phyloP scores from a whole-genome alignment of 2,888 invertebrate species.

The Bedellia somnulentella region DNA sequence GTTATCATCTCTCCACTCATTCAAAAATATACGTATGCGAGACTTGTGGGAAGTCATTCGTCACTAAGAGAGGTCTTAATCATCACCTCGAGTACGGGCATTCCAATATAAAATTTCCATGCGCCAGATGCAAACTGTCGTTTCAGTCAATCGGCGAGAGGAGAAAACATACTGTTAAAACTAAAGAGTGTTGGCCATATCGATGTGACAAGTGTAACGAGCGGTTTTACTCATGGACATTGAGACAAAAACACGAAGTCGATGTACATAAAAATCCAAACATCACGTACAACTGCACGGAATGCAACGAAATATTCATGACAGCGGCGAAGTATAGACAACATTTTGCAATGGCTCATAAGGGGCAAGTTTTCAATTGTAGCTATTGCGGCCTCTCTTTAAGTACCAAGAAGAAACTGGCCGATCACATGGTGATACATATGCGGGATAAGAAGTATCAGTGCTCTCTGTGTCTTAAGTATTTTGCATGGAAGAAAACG shows the following conservation, averaged over 20 bases:
- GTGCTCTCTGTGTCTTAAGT: constrained; percentile 49
- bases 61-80: neutral
- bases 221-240: constrained; percentile 14
- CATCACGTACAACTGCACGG: constrained; percentile 14
- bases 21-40: constrained; percentile 1
- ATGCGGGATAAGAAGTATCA: constrained; percentile 51
- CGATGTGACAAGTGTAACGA: constrained; percentile 16
- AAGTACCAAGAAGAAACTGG: constrained; percentile 26
- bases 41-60: constrained; percentile 2
- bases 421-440: constrained; percentile 53
- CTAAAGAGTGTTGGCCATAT: constrained; percentile 16
- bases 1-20: constrained; percentile 3
- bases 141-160: constrained; percentile 15
- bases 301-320: constrained; percentile 16
- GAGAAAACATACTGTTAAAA: constrained; percentile 13
- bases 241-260: constrained; percentile 14
- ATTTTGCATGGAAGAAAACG: constrained; percentile 40
- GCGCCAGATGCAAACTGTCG: constrained; percentile 16
- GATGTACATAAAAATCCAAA: constrained; percentile 13
- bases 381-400: constrained; percentile 39
- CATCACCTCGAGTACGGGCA: constrained; percentile 10
- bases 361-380: constrained; percentile 15
- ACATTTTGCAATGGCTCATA: constrained; percentile 15
- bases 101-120: constrained; percentile 9
- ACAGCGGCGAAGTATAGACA: constrained; percentile 12